Percentiles rank a stretch among this genome's conserved stretches.
Conservation (phyloP, 2,797 vertebrate genomes). For the Hippopotamyrus pictus region DNA sequence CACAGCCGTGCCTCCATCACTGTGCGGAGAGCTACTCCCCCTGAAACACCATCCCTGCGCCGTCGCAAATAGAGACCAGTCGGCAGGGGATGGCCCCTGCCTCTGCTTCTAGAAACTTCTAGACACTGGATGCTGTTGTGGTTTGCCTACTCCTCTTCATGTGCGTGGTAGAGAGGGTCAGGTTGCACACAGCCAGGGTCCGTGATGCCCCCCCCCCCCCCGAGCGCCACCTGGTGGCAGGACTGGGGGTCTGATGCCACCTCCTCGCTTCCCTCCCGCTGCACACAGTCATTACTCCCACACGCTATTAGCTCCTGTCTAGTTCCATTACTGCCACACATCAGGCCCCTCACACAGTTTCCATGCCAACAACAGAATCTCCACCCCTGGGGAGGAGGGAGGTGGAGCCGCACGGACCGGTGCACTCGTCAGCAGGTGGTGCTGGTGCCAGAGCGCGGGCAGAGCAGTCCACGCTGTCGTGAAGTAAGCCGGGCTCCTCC, state of each 20-base stretch:
- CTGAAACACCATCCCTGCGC: not conserved
- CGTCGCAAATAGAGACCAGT: not conserved
- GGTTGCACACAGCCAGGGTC: not conserved
- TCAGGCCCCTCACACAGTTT: conserved; percentile 42
- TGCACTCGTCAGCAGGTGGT: conserved; percentile 26
- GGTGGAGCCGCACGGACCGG: conserved; percentile 24
- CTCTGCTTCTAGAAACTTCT: not conserved
- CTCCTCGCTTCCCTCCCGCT: not conserved
- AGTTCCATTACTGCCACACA: not conserved
- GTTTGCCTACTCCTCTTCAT: not conserved
- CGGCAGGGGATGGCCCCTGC: not conserved
- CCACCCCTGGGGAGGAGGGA: not conserved
- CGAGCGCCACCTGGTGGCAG: not conserved
- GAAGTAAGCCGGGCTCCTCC: conserved; percentile 36
- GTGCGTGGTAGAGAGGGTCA: not conserved
- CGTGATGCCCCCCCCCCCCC: not conserved
- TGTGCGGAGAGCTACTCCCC: not conserved
- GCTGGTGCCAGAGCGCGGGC: conserved; percentile 31
- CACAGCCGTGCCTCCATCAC: not conserved
- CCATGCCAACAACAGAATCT: conserved; percentile 47
- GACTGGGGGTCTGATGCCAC: not conserved
- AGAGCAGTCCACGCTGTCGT: conserved; percentile 51
- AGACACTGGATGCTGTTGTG: not conserved
- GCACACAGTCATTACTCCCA: not conserved
- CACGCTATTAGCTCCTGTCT: not conserved